A percentile compares a stretch with the other conserved stretches of the same genome.
phyloP scores from a whole-genome alignment of 2,888 invertebrate species.

The Drosophila differens region DNA sequence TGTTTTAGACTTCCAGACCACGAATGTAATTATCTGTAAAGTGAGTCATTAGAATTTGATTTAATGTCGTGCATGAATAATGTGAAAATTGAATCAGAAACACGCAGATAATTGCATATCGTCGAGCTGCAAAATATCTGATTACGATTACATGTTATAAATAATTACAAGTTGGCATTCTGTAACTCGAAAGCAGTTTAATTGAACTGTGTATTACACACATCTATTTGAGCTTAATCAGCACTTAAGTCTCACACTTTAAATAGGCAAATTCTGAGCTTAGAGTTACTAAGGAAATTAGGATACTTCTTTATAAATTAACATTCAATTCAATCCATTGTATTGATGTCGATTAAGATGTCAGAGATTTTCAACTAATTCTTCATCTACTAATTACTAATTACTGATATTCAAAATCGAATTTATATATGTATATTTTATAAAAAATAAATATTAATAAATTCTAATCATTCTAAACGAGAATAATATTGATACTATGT shows the following conservation, averaged over 20 bases:
- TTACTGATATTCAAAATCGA: neutral
- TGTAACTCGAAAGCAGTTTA: neutral
- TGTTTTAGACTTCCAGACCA: conserved; percentile 1
- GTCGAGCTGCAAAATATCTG: neutral
- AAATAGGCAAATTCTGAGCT: neutral
- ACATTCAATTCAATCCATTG: neutral
- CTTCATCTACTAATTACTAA: neutral
- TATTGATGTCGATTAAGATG: too few species aligned
- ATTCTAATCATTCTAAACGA: neutral
- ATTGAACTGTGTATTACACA: neutral
- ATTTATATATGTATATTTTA: neutral
- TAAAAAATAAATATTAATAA: too few species aligned
- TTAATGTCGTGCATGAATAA: conserved; percentile 38
- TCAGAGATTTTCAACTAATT: neutral
- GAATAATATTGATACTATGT: neutral
- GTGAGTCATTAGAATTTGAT: conserved; percentile 69
- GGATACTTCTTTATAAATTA: neutral
- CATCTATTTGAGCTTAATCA: neutral
- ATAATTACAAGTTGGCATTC: neutral
- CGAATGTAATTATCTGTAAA: conserved; percentile 50
- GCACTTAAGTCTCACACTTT: fast-evolving
- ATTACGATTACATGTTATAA: neutral
- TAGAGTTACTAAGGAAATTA: fast-evolving
- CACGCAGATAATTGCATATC: neutral
- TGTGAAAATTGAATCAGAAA: conserved; percentile 27